Evolutionary conservation across 2,113 vertebrate species (phyloP).

Genomic region (Nyctibius bracteatus): DNA sequence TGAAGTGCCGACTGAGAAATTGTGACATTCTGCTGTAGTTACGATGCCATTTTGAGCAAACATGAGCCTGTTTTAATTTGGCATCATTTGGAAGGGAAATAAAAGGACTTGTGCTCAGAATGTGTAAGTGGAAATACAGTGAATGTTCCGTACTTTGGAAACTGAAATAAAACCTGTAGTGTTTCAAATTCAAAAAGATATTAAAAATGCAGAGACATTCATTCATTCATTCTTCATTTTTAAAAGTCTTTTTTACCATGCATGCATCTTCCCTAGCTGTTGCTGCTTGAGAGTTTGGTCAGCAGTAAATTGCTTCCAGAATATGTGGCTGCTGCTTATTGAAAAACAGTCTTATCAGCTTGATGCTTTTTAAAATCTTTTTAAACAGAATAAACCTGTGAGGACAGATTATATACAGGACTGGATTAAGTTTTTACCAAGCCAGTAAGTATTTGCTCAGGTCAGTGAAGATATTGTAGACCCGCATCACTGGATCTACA

Average conservation of each 20-base stretch:
- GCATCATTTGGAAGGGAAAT: not conserved
- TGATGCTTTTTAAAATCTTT: not conserved
- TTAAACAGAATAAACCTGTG: not conserved
- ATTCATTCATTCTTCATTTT: not conserved
- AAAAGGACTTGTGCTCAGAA: not conserved
- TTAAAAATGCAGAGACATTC: not conserved
- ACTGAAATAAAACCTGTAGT: not conserved
- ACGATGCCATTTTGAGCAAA: not conserved
- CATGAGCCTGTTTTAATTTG: not conserved
- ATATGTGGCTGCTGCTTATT: not conserved
- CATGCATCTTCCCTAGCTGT: not conserved
- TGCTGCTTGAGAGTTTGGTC: not conserved
- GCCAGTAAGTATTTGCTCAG: not conserved
- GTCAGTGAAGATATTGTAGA: not conserved
- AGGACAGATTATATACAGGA: not conserved
- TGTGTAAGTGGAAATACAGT: not conserved
- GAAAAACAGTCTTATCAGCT: not conserved
- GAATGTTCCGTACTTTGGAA: not conserved
- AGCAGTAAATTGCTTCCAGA: not conserved
- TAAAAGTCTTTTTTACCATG: not conserved
- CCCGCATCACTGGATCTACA: not conserved
- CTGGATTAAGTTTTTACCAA: not conserved
- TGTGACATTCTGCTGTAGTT: not conserved
- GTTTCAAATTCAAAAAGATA: not conserved
- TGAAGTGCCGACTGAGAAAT: not conserved